A percentile compares a stretch with the other conserved stretches of the same genome.
These are phyloP conservation scores for Taphrorychus bicolor DNA, from an alignment of 2,888 invertebrate genomes.

Conservation along the genomic window DNA sequence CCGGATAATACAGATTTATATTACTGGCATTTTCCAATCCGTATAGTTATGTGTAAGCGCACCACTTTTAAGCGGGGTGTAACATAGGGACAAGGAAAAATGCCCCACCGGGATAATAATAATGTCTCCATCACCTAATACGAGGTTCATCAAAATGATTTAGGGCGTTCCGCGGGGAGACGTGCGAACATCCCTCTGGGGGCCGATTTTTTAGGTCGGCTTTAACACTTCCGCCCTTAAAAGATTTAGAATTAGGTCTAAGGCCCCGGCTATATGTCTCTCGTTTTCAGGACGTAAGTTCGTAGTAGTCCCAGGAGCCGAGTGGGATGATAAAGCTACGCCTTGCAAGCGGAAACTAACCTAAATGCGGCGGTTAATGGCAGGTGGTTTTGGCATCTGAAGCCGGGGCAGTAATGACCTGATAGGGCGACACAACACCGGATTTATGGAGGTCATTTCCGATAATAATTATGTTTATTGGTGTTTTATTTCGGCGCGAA, in stretches of 20 bases:
- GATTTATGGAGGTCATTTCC: conserved; percentile 12
- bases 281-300: conserved; percentile 1
- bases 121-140: conserved; percentile 37
- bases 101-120: conserved; percentile 29
- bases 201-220: conserved; percentile 37
- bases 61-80: not conserved
- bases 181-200: conserved; percentile 35
- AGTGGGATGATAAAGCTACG: not conserved
- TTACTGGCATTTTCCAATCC: conserved; percentile 12
- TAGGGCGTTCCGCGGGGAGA: conserved; percentile 32
- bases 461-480: conserved; percentile 33
- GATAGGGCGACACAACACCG: not conserved
- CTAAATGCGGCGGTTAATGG: not conserved
- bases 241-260: conserved; percentile 36
- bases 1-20: conserved; percentile 32
- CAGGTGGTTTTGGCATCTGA: not conserved
- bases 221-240: conserved; percentile 39
- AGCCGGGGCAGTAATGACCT: not conserved
- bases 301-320: not conserved
- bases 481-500: conserved; percentile 31
- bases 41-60: not conserved
- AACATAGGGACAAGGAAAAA: conserved; percentile 26
- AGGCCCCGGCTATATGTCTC: conserved; percentile 27
- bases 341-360: not conserved
- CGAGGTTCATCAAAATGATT: conserved; percentile 38